Evolutionary conservation across 53 echinoderm and acorn worm genomes (phyloP).

Genomic region (Patiria pectinifera): DNA sequence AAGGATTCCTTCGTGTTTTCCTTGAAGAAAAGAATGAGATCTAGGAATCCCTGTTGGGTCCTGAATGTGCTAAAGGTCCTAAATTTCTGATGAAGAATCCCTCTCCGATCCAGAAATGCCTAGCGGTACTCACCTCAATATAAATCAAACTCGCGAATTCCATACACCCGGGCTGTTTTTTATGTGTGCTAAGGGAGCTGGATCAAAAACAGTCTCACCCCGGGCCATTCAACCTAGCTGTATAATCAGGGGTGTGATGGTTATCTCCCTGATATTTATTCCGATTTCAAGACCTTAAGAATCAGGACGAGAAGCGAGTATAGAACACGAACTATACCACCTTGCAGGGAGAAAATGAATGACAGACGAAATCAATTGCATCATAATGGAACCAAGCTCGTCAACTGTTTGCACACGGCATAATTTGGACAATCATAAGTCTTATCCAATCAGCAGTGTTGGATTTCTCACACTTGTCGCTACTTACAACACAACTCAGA

Average conservation of each 20-base stretch:
- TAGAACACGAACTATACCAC: not conserved
- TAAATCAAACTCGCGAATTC: not conserved
- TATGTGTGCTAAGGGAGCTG: not conserved
- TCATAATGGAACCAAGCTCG: too few relatives aligned
- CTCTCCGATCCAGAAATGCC: not conserved
- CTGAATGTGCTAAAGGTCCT: not conserved
- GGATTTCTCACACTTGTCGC: too few relatives aligned
- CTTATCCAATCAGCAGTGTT: too few relatives aligned
- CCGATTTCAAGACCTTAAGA: not conserved
- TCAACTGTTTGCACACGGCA: too few relatives aligned
- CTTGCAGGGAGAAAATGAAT: not conserved
- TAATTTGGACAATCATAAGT: too few relatives aligned
- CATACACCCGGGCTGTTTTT: not conserved
- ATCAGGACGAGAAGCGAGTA: not conserved
- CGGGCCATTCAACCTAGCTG: not conserved
- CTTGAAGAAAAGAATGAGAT: not conserved
- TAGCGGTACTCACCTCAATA: not conserved
- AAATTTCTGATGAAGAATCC: slow-evolving; percentile 8
- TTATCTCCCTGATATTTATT: not conserved
- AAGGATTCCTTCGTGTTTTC: not conserved
- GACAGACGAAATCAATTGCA: too few relatives aligned
- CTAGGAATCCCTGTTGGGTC: not conserved
- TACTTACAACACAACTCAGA: too few relatives aligned
- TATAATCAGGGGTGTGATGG: not conserved
- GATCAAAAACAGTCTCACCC: not conserved